phyloP scores from a whole-genome alignment of 2,888 invertebrate species.

The Malthinus seriepunctatus region DNA sequence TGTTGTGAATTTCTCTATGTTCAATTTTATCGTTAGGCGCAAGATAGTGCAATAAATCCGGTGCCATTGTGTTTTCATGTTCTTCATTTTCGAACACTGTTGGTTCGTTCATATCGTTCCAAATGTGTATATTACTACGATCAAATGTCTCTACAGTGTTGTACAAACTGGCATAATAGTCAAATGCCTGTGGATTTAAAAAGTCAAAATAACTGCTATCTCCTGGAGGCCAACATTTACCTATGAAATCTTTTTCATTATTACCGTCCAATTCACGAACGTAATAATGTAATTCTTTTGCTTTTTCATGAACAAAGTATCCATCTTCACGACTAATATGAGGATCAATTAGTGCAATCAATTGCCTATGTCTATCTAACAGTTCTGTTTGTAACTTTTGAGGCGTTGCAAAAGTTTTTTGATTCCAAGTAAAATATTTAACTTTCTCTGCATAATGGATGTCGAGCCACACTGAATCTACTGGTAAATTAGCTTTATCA shows the following conservation, averaged over 20 bases:
- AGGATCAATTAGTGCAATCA: constrained; percentile 49
- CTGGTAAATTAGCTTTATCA: constrained; percentile 87
- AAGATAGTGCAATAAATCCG: constrained; percentile 86
- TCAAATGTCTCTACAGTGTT: not conserved
- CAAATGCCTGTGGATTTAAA: constrained; percentile 75
- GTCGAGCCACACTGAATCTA: constrained; percentile 96
- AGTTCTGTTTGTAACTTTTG: constrained; percentile 85
- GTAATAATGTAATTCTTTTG: no score
- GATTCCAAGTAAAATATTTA: constrained; percentile 97
- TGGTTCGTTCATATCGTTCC: constrained; percentile 99
- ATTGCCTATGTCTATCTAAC: constrained; percentile 81
- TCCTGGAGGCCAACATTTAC: constrained; percentile 94
- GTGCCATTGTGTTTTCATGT: constrained; percentile 68
- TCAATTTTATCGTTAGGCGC: constrained; percentile 80
- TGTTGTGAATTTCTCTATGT: constrained; percentile 92
- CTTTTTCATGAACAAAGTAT: constrained; percentile 76
- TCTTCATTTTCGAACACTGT: constrained; percentile 92
- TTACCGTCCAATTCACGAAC: no score
- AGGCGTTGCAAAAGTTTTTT: constrained; percentile 81
- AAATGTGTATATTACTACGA: constrained; percentile 66
- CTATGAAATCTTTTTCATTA: constrained; percentile 78
- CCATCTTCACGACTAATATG: constrained; percentile 74
- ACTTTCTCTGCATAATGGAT: constrained; percentile 96
- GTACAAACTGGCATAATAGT: not conserved
- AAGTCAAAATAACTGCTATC: constrained; percentile 91